phyloP scores from a whole-genome alignment of 2,113 vertebrate genomes.

The Phalacrocorax pelagicus region DNA sequence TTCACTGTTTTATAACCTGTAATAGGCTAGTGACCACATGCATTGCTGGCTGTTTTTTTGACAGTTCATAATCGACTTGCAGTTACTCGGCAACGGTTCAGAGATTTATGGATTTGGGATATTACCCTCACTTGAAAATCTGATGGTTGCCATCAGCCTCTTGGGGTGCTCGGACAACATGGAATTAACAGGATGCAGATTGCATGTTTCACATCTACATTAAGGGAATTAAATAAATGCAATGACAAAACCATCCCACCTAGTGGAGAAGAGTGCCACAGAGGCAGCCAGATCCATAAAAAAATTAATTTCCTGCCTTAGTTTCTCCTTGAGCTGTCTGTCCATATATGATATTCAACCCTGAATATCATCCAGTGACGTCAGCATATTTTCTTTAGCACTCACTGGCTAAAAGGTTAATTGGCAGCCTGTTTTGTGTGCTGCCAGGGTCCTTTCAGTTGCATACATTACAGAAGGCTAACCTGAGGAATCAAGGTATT shows the following conservation, averaged over 20 bases:
- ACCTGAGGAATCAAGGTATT: not conserved
- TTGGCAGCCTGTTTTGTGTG: not conserved
- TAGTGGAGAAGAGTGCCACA: not conserved
- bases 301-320: not conserved
- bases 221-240: not conserved
- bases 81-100: not conserved
- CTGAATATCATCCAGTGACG: not conserved
- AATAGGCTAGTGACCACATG: not conserved
- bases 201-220: not conserved
- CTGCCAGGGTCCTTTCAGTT: not conserved
- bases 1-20: not conserved
- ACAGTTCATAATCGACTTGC: not conserved
- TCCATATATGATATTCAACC: not conserved
- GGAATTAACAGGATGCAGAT: not conserved
- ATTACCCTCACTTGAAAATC: not conserved
- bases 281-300: not conserved
- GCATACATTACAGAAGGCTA: not conserved
- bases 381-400: not conserved
- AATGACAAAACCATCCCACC: not conserved
- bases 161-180: not conserved
- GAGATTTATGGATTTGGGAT: not conserved
- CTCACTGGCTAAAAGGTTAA: not conserved
- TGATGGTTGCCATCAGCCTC: not conserved
- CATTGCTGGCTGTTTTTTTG: not conserved
- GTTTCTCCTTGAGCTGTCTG: not conserved